Conservation (phyloP, 2,797 vertebrate species). For the Borostomias antarcticus region DNA sequence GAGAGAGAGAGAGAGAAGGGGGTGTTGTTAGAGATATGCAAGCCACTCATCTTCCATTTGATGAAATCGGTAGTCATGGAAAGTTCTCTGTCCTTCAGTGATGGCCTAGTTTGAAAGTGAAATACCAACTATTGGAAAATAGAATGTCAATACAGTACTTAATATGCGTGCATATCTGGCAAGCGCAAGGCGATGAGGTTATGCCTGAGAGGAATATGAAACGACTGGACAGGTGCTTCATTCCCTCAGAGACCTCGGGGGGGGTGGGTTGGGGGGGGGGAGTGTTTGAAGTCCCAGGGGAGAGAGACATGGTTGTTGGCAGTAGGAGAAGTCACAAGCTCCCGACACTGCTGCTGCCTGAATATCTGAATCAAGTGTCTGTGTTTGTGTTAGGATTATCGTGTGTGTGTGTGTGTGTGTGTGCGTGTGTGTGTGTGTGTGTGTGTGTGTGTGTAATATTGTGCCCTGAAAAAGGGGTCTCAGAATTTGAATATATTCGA, state of each 20-base stretch:
- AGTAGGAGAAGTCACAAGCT: slow-evolving; percentile 57
- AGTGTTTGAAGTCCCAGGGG: slow-evolving; percentile 72
- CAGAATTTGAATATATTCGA: background rate
- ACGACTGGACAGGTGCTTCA: slow-evolving; percentile 65
- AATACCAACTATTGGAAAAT: slow-evolving; percentile 71
- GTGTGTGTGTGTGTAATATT: background rate
- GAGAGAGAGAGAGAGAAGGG: slow-evolving; percentile 1
- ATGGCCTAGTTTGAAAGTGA: slow-evolving; percentile 76
- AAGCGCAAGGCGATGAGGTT: slow-evolving; percentile 57
- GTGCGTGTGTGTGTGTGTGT: background rate
- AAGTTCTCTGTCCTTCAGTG: slow-evolving; percentile 64
- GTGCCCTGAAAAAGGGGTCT: too few relatives aligned
- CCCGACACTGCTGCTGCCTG: slow-evolving; percentile 65
- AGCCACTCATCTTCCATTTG: slow-evolving; percentile 49
- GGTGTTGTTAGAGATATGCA: background rate
- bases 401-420: background rate
- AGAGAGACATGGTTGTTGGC: slow-evolving; percentile 64
- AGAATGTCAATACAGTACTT: slow-evolving; percentile 71
- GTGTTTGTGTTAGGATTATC: background rate
- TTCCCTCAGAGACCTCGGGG: slow-evolving; percentile 47
- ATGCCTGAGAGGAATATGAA: slow-evolving; percentile 73
- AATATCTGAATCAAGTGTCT: slow-evolving; percentile 49
- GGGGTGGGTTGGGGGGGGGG: slow-evolving; percentile 52
- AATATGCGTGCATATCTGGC: slow-evolving; percentile 76
- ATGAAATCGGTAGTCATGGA: slow-evolving; percentile 63